phyloP scores from a whole-genome alignment of 2,797 vertebrate genomes.

The Chiloscyllium punctatum region DNA sequence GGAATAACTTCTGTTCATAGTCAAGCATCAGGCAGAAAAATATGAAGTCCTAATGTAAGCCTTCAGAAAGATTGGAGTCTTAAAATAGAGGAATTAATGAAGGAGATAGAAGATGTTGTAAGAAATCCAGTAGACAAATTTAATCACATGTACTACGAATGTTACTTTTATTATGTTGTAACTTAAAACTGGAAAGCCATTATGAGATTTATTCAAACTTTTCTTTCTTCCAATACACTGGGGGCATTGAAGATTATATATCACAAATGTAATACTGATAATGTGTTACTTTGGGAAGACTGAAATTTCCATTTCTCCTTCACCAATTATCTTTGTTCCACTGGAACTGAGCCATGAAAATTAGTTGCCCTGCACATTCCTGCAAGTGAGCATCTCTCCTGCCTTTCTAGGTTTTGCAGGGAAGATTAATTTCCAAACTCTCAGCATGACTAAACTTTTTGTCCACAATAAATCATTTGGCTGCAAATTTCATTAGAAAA shows the following conservation, averaged over 20 bases:
- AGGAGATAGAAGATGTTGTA: neutral
- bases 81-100: neutral
- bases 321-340: neutral
- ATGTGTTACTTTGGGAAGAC: neutral
- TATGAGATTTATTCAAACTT: neutral
- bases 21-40: neutral
- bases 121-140: neutral
- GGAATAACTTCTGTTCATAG: neutral
- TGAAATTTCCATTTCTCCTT: slow-evolving; percentile 22
- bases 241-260: neutral
- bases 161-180: slow-evolving; percentile 1
- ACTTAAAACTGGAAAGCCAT: neutral
- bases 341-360: neutral
- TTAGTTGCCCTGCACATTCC: neutral
- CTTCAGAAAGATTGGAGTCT: neutral
- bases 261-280: neutral
- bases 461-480: slow-evolving; percentile 32
- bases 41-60: neutral
- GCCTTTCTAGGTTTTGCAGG: neutral
- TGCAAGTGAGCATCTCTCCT: neutral
- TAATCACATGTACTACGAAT: neutral
- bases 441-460: slow-evolving; percentile 24
- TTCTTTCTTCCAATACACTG: neutral
- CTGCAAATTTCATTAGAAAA: slow-evolving; percentile 26
- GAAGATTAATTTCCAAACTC: slow-evolving; percentile 34